Evolutionary conservation across 35 echinoderm and acorn worm species (phyloP).

Genomic region (Eucidaris tribuloides): DNA sequence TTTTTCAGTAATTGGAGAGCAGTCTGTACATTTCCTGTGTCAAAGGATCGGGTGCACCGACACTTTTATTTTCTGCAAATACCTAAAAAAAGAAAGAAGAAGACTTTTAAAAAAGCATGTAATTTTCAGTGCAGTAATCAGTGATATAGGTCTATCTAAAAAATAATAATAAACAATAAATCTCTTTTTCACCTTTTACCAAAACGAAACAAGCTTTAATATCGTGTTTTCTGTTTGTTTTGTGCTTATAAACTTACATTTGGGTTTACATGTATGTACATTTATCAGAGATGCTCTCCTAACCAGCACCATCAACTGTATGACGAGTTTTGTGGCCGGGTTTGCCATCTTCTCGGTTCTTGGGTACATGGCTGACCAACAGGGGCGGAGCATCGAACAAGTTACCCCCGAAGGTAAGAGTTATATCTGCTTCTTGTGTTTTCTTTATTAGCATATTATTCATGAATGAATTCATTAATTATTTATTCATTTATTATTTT

Average conservation of each 20-base stretch:
- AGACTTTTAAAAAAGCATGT: no score
- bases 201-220: neutral
- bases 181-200: neutral
- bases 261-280: neutral
- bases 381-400: constrained; percentile 50
- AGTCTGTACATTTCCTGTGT: neutral
- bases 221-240: neutral
- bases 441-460: no score
- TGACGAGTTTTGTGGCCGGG: constrained; percentile 92
- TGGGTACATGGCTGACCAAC: constrained; percentile 85
- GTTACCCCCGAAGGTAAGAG: constrained; percentile 65
- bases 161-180: neutral
- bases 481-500: no score
- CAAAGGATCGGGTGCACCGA: neutral
- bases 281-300: constrained; percentile 73
- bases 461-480: no score
- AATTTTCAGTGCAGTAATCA: neutral
- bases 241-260: neutral
- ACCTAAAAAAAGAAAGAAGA: neutral
- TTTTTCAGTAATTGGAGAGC: no score
- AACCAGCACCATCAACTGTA: constrained; percentile 75
- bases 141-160: no score
- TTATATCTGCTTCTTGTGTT: neutral
- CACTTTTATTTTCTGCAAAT: neutral
- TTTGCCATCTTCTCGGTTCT: constrained; percentile 94